Base-by-base conservation (phyloP, 2,797 vertebrate genomes). In the Ceryle rudis region DNA sequence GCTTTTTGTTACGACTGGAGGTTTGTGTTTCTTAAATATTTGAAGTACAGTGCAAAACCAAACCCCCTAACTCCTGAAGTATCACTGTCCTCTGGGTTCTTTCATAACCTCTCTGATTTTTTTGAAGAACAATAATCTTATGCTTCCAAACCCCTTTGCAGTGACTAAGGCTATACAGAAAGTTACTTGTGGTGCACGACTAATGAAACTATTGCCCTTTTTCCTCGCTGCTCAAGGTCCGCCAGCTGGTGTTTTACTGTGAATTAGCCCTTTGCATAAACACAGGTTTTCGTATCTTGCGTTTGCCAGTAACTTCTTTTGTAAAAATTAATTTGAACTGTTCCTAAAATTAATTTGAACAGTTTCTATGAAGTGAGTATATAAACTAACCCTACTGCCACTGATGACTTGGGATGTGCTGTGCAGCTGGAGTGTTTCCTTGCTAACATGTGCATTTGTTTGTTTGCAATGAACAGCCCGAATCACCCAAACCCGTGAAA, bases 401-500 rank as follows among this genome's bases (percentile, higher is more conserved):
- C 46, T n/a, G 61, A 51, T 92, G 52, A 79, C 87, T 46, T 60
- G 95, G 89, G 90, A 57, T 86, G 37, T 96, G 82, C 93, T 94
- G 89, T 97, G 93, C 97, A 82, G 95, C 98, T 46, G 96, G 81
- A 94, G 67, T 92, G 87, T 92, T 78, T 39, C 91, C 93, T 96
- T 89, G 98, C 98, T 99, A 99, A 99, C 98, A 67, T 96, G 94
- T 98, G 92, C 97, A 55, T 99, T 98, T 99, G 95, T 99, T 98
- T 99, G 97, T 99, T 98, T 99, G 96, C 98, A 97, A 98, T 96
- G 97, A 98, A 98, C 99, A 99, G 99, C 99, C 99, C 93, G 99
- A 99, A 98, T 99, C 99, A 83, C 99, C 99, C 88, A 99, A 99
- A 98, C 99, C 99, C 97, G 98, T 98, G 97, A 99, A 99, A 98